A percentile compares a stretch with the other conserved stretches of the same genome.
phyloP scores from a whole-genome alignment of 2,797 vertebrate species.

The Muraenolepis orangiensis region DNA sequence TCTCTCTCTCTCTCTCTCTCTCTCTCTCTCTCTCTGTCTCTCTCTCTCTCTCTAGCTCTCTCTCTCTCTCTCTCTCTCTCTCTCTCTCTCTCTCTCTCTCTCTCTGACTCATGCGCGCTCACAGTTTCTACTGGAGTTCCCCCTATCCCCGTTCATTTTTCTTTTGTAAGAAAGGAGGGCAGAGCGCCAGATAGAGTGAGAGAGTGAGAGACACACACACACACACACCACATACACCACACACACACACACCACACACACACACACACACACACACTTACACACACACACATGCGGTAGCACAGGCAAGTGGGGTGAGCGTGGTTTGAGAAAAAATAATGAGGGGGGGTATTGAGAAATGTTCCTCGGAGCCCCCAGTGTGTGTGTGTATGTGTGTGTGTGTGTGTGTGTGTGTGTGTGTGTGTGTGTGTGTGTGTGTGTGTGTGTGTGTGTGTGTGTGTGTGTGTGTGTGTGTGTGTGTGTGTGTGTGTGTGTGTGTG shows the following conservation, averaged over 20 bases:
- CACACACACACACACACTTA: too few species aligned
- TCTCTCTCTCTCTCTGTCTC: slow-evolving; percentile 13
- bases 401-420: too few species aligned
- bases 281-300: too few species aligned
- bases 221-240: too few species aligned
- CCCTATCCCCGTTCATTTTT: background rate
- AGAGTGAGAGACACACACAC: background rate
- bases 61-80: slow-evolving; percentile 43
- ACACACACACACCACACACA: too few species aligned
- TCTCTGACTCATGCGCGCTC: background rate
- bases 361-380: background rate
- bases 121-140: background rate
- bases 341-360: background rate
- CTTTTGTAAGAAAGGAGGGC: background rate
- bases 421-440: too few species aligned
- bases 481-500: background rate
- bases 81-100: slow-evolving; percentile 26
- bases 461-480: background rate
- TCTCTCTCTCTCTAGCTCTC: slow-evolving; percentile 13
- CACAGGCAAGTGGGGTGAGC: too few species aligned
- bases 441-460: background rate
- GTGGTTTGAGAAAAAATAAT: background rate
- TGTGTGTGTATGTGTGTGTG: too few species aligned
- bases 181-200: background rate
- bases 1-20: slow-evolving; percentile 15